Evolutionary conservation across 2,797 vertebrate genomes (phyloP), one percentile per base, ranked within the genome.

Genomic region (Argentina silus): DNA sequence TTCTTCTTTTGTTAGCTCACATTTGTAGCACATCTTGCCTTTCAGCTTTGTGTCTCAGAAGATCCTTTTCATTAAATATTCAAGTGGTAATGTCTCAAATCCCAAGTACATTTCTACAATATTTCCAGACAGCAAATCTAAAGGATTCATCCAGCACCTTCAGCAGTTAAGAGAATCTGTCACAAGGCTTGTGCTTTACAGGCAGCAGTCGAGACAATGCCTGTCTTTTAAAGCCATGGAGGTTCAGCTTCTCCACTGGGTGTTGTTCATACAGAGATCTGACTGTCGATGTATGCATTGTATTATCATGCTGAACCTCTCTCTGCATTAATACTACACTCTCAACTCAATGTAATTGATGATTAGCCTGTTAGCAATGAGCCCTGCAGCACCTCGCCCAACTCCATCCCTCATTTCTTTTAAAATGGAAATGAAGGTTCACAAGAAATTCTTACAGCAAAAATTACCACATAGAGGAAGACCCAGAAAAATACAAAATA

Each of bases 61-160:
- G 66, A 76, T 75, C 68, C 67, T 61, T 77, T 53, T 81, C 55
- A 83, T 79, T 79, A 85, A 76, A 80, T 43, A 86, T 74, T 73
- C 14, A 74, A 71, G 67, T 80, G 83, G 17, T 66, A 66, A 81
- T 66, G 71, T 53, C 44, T 69, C 27, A 9, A 73, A 74, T 65
- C 21, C 2, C 3, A 43, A 43, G 19, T 57, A 36, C 42, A 21
- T 14, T 6, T 11, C 10, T 15, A 19, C 42, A 6, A 67, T 12
- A 9, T 43, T 63, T 43, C 27, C n/a, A 10, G 10, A 42, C 60
- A 43, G 60, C 23, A 42, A 14, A 15, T 14, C 60, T 27, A 8
- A n/a, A 42, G 14, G 51, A 5, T 53, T n/a, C 51, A 53, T n/a
- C 14, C 12, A 61, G 60, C 27, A 27, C 60, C 60, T 62, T 43